phyloP scores from a whole-genome alignment of 2,888 invertebrate species.

The Asteroscopus sphinx region DNA sequence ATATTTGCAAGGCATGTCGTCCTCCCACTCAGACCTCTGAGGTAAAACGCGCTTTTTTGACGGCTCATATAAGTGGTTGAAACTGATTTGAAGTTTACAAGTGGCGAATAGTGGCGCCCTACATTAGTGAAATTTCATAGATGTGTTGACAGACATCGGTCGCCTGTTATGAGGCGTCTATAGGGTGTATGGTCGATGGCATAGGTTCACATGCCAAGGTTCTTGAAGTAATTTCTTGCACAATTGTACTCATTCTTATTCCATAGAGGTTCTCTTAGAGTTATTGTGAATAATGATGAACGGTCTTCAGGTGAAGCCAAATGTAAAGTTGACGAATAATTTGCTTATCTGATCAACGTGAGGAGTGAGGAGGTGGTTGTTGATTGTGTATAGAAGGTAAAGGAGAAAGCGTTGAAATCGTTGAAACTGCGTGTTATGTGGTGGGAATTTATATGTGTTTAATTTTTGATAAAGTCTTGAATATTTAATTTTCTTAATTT shows the following conservation, averaged over 20 bases:
- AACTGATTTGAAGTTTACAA: no score
- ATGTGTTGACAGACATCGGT: no score
- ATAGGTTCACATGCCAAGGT: slow-evolving; percentile 38
- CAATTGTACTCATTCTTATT: slow-evolving; percentile 55
- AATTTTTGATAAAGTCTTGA: neutral
- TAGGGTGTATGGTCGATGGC: no score
- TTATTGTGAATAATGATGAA: slow-evolving; percentile 61
- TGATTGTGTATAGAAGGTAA: slow-evolving; percentile 7
- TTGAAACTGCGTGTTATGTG: slow-evolving; percentile 6
- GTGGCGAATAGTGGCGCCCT: no score
- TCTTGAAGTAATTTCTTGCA: slow-evolving; percentile 31
- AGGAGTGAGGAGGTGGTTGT: slow-evolving; percentile 17
- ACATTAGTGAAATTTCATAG: no score
- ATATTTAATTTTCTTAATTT: no score
- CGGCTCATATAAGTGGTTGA: no score
- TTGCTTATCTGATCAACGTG: slow-evolving; percentile 55
- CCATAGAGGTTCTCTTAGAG: slow-evolving; percentile 41
- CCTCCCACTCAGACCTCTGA: no score
- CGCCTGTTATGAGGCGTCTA: no score
- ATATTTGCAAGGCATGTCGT: no score
- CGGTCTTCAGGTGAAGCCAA: slow-evolving; percentile 51
- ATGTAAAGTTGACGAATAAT: slow-evolving; percentile 39
- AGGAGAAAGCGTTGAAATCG: slow-evolving; percentile 10
- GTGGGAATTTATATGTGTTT: neutral
- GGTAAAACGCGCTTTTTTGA: no score